These are phyloP conservation scores for Girardia tigrina DNA, from an alignment of 2,888 invertebrate species.

Conservation along the genomic window DNA sequence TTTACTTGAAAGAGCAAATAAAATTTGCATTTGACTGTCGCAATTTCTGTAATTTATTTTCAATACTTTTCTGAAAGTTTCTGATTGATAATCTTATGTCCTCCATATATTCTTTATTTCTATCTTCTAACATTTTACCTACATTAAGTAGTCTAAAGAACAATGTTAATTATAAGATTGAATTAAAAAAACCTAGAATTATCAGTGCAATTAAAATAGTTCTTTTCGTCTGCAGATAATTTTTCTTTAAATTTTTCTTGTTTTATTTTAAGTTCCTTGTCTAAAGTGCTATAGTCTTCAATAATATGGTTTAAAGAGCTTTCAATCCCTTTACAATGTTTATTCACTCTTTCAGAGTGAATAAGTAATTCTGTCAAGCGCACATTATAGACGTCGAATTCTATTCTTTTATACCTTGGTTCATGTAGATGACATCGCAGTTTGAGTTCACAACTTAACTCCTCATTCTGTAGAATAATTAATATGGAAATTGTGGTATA, in stretches of 20 bases:
- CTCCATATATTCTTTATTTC: conserved; percentile 47
- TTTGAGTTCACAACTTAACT: conserved; percentile 49
- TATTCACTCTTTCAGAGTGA: conserved; percentile 47
- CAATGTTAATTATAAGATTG: not conserved
- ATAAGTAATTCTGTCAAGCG: conserved; percentile 49
- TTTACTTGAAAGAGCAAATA: conserved; percentile 49
- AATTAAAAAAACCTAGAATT: conserved; percentile 42
- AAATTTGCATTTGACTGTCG: conserved; percentile 49
- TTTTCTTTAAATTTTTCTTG: conserved; percentile 44
- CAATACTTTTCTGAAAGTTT: conserved; percentile 47
- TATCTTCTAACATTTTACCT: conserved; percentile 45
- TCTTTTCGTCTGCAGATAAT: conserved; percentile 45
- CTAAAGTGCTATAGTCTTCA: conserved; percentile 43
- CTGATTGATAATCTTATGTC: conserved; percentile 46
- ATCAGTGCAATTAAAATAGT: conserved; percentile 48
- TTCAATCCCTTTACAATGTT: conserved; percentile 47
- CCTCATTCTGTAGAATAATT: conserved; percentile 42
- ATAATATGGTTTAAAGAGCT: conserved; percentile 45
- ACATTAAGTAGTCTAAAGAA: conserved; percentile 43
- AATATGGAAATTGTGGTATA: not conserved
- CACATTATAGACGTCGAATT: conserved; percentile 49
- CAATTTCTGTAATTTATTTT: conserved; percentile 47
- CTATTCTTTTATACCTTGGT: conserved; percentile 45
- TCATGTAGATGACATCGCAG: conserved; percentile 48
- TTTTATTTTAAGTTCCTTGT: conserved; percentile 43